These are phyloP conservation scores for Hemicrepidius hirtus DNA, from an alignment of 2,888 invertebrate species.

Conservation along the genomic window DNA sequence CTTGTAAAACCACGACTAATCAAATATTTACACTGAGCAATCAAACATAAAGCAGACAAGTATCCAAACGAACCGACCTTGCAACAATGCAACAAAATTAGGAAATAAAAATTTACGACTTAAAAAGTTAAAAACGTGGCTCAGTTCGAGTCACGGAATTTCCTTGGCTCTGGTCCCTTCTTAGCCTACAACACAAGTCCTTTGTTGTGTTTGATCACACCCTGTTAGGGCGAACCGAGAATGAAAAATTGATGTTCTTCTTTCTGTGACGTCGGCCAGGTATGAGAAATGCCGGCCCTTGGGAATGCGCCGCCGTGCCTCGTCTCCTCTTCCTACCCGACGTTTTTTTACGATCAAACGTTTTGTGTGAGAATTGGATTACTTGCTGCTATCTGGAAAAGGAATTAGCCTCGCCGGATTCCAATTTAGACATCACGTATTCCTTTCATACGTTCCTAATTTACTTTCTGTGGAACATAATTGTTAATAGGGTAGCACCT, in stretches of 20 bases:
- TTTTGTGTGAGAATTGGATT: slow-evolving; percentile 55
- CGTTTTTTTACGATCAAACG: slow-evolving; percentile 53
- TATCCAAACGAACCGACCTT: neutral
- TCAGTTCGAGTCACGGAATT: slow-evolving; percentile 22
- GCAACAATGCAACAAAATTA: slow-evolving; percentile 11
- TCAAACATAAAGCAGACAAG: slow-evolving; percentile 10
- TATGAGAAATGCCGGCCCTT: slow-evolving; percentile 58
- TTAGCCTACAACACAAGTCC: slow-evolving; percentile 29
- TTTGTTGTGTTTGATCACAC: slow-evolving; percentile 57
- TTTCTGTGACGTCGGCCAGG: slow-evolving; percentile 49
- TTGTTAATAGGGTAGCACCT: slow-evolving; percentile 30
- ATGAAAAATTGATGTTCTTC: slow-evolving; percentile 53
- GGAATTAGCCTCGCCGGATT: slow-evolving; percentile 50
- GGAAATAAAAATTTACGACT: slow-evolving; percentile 20
- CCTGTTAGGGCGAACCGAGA: slow-evolving; percentile 54
- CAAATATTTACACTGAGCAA: slow-evolving; percentile 27
- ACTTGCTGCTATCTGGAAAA: slow-evolving; percentile 46
- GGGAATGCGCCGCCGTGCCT: slow-evolving; percentile 49
- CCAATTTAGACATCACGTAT: slow-evolving; percentile 54
- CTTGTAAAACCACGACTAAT: slow-evolving; percentile 24
- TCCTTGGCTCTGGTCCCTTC: slow-evolving; percentile 28
- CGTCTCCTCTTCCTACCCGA: slow-evolving; percentile 43
- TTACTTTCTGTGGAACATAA: slow-evolving; percentile 39
- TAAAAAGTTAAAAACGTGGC: slow-evolving; percentile 12
- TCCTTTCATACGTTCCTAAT: slow-evolving; percentile 47